Evolutionary conservation across 2,888 invertebrate genomes (phyloP).

Genomic region (Dugesia japonica): DNA sequence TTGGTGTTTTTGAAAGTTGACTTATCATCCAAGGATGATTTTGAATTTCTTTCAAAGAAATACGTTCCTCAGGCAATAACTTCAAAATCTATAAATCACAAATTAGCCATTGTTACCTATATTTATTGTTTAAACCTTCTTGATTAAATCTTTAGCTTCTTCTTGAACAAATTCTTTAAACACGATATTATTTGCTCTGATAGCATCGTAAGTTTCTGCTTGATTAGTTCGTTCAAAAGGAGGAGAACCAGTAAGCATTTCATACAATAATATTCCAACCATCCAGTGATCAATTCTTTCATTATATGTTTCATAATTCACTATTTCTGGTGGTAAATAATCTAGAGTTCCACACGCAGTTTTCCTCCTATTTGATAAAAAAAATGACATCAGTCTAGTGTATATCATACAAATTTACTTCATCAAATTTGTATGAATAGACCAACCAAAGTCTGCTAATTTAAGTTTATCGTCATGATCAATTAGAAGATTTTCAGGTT

Average conservation of each 20-base stretch:
- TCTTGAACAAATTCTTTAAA: not conserved
- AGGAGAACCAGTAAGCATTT: conserved; percentile 75
- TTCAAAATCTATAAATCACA: too few species aligned
- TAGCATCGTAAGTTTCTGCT: not conserved
- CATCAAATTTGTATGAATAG: conserved; percentile 63
- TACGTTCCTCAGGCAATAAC: too few species aligned
- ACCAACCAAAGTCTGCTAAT: conserved; percentile 95
- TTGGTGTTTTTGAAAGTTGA: too few species aligned
- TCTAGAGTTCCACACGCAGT: conserved; percentile 86
- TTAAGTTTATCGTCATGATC: conserved; percentile 71
- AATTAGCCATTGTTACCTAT: too few species aligned
- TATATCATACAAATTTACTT: too few species aligned
- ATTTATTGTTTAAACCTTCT: too few species aligned
- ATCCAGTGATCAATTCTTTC: conserved; percentile 75
- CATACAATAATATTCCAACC: conserved; percentile 80
- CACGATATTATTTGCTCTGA: not conserved
- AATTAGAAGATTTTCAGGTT: conserved; percentile 79
- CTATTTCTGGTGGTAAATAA: conserved; percentile 91
- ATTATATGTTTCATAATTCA: conserved; percentile 67
- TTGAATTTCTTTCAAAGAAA: too few species aligned
- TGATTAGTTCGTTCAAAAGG: conserved; percentile 65
- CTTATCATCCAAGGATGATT: too few species aligned
- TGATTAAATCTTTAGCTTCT: conserved; percentile 8
- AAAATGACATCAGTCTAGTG: too few species aligned
- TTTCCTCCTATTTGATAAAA: too few species aligned